phyloP scores from a whole-genome alignment of 2,888 invertebrate genomes.

The Hypsopygia costalis region DNA sequence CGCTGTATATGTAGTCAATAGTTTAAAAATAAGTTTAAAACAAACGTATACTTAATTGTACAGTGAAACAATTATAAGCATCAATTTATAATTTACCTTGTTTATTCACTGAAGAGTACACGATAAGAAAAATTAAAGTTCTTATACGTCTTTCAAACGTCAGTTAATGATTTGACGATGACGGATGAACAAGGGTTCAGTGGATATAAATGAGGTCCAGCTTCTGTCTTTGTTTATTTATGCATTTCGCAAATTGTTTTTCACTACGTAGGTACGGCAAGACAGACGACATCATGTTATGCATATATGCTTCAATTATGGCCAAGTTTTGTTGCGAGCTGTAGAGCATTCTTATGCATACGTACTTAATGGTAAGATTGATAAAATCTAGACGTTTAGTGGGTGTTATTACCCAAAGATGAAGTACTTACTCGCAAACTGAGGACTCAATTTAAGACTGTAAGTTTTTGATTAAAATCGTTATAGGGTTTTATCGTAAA shows the following conservation, averaged over 20 bases:
- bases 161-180: slow-evolving; percentile 21
- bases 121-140: slow-evolving; percentile 13
- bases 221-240: slow-evolving; percentile 6
- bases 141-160: slow-evolving; percentile 20
- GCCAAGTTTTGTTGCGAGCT: background rate
- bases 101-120: background rate
- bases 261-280: slow-evolving; percentile 1
- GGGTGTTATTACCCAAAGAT: no score
- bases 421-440: no score
- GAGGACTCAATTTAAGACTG: no score
- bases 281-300: slow-evolving; percentile 1
- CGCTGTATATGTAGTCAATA: no score
- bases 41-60: no score
- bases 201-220: slow-evolving; percentile 20
- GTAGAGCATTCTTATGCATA: no score
- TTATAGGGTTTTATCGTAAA: no score
- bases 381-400: no score
- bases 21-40: no score
- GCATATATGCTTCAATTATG: background rate
- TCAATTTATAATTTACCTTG: background rate
- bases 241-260: slow-evolving; percentile 7
- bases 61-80: no score
- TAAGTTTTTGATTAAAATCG: no score
- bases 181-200: slow-evolving; percentile 20
- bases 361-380: no score